Conservation (phyloP, 1,140 invertebrate species). For the Drosophila neocordata region DNA sequence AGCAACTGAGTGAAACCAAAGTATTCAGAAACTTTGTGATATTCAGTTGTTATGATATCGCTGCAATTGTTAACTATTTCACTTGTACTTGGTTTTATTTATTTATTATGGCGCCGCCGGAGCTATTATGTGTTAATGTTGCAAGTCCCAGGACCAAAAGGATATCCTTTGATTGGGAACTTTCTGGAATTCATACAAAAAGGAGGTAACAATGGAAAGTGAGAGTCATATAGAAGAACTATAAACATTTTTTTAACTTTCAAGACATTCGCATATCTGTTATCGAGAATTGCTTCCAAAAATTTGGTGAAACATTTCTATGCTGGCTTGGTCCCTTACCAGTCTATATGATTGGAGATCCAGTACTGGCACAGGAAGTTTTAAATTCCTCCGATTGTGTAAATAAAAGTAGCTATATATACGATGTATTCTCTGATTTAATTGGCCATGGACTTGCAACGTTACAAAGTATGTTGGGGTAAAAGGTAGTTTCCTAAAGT, state of each 20-base stretch:
- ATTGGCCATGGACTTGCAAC: conserved; percentile 46
- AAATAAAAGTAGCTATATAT: conserved; percentile 22
- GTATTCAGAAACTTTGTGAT: background rate
- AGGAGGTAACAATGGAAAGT: conserved; percentile 22
- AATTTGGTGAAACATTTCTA: conserved; percentile 41
- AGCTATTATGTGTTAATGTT: conserved; percentile 50
- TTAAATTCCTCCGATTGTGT: conserved; percentile 48
- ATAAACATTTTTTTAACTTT: no score
- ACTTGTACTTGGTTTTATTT: conserved; percentile 43
- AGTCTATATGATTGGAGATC: conserved; percentile 44
- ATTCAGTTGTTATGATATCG: conserved; percentile 17
- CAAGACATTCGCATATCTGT: background rate
- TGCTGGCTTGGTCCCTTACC: conserved; percentile 55
- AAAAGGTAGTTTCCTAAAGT: no score
- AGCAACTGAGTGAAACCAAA: background rate
- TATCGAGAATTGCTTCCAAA: background rate
- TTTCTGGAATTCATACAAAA: background rate
- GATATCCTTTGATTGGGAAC: conserved; percentile 53
- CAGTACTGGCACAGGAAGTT: conserved; percentile 45
- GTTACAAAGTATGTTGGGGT: conserved; percentile 47
- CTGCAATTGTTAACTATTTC: conserved; percentile 6
- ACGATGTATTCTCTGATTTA: conserved; percentile 15
- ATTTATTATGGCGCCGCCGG: conserved; percentile 64
- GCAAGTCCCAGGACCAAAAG: conserved; percentile 51
- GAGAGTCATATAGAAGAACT: no score